Percentiles rank a stretch among this genome's conserved stretches.
Conservation (phyloP, 2,888 invertebrate genomes). For the Chrysolina americana region DNA sequence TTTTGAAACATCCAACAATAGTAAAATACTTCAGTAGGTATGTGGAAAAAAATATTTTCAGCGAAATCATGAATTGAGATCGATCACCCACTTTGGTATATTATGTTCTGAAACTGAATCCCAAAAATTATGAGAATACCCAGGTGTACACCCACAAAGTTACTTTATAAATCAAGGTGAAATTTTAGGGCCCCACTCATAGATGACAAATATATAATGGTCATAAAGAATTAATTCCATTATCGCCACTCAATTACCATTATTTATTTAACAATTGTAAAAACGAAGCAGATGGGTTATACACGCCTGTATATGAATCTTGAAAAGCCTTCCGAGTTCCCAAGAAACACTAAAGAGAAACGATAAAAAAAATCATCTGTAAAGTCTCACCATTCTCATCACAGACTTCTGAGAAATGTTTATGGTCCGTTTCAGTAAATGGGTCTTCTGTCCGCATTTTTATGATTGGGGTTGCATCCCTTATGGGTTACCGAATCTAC, state of each 20-base stretch:
- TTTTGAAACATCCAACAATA: too few species aligned
- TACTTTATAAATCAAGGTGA: background rate
- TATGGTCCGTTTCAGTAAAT: constrained; percentile 29
- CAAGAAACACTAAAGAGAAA: constrained; percentile 3
- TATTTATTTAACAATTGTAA: constrained; percentile 4
- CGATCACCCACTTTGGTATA: too few species aligned
- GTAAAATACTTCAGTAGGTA: too few species aligned
- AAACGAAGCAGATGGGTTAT: constrained; percentile 6
- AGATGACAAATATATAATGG: background rate
- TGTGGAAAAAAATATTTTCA: too few species aligned
- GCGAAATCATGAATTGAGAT: too few species aligned
- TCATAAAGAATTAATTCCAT: background rate
- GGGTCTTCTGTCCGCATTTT: constrained; percentile 23
- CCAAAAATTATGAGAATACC: too few species aligned
- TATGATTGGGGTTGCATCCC: constrained; percentile 25
- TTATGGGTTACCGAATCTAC: constrained; percentile 24
- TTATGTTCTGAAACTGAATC: too few species aligned
- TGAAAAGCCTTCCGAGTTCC: background rate
- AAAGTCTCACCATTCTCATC: constrained; percentile 17
- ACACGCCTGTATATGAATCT: background rate
- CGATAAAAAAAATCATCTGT: constrained; percentile 20
- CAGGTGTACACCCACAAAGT: background rate
- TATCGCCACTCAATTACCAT: background rate
- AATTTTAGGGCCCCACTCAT: background rate
- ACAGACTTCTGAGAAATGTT: constrained; percentile 31